These are phyloP conservation scores for Pycnonotus jocosus DNA, from an alignment of 2,113 vertebrate species.

Conservation along the genomic window DNA sequence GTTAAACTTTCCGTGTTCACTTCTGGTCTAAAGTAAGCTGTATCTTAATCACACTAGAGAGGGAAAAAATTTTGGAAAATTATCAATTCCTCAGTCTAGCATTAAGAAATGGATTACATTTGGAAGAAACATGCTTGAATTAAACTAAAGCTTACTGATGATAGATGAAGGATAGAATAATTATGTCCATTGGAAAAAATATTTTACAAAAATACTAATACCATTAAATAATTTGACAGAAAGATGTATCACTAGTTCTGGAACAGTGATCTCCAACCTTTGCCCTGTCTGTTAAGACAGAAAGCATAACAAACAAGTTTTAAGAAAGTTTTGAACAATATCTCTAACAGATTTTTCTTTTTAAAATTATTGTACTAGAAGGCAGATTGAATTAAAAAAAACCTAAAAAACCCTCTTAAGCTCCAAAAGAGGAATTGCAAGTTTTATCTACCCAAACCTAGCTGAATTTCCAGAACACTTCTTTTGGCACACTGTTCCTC, in stretches of 20 bases:
- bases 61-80: not conserved
- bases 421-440: not conserved
- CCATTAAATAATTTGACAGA: not conserved
- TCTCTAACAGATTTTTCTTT: not conserved
- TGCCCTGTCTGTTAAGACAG: not conserved
- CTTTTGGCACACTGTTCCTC: not conserved
- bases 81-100: not conserved
- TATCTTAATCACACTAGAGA: not conserved
- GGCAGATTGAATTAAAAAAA: not conserved
- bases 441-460: not conserved
- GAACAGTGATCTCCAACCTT: not conserved
- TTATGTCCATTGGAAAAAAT: not conserved
- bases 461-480: not conserved
- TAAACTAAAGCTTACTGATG: not conserved
- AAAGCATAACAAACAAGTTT: not conserved
- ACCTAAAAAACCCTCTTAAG: not conserved
- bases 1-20: not conserved
- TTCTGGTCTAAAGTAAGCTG: not conserved
- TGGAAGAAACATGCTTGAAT: not conserved
- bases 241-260: not conserved
- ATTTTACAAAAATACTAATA: not conserved
- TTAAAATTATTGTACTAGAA: not conserved
- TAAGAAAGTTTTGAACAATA: not conserved
- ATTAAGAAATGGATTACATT: not conserved
- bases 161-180: not conserved